Evolutionary conservation across 1,140 invertebrate genomes (phyloP).

Genomic region (Drosophila prosaltans): DNA sequence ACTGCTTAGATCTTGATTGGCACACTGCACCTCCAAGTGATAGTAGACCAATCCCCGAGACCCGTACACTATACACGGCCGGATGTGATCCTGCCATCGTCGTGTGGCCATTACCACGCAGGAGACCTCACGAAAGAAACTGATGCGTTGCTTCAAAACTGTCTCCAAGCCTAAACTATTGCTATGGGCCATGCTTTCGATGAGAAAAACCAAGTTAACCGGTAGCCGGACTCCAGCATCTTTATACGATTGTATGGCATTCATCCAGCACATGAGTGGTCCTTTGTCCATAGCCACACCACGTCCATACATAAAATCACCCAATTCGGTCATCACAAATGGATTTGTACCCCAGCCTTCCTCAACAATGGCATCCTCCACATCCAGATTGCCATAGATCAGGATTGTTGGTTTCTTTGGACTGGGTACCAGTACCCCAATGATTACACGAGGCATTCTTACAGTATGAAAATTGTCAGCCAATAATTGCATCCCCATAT

Average conservation of each 20-base stretch:
- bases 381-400: slow-evolving; percentile 98
- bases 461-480: slow-evolving; percentile 14
- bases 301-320: slow-evolving; percentile 95
- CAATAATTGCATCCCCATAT: slow-evolving; percentile 41
- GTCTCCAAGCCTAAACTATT: slow-evolving; percentile 97
- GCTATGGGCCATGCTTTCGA: slow-evolving; percentile 99
- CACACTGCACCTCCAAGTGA: slow-evolving; percentile 93
- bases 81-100: slow-evolving; percentile 97
- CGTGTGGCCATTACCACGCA: slow-evolving; percentile 98
- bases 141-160: slow-evolving; percentile 75
- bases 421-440: slow-evolving; percentile 33
- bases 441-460: slow-evolving; percentile 31
- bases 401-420: slow-evolving; percentile 93
- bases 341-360: slow-evolving; percentile 98
- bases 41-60: slow-evolving; percentile 96
- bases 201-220: slow-evolving; percentile 97
- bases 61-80: slow-evolving; percentile 98
- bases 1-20: slow-evolving; percentile 95
- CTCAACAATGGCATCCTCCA: slow-evolving; percentile 93
- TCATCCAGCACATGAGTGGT: slow-evolving; percentile 94
- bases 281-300: slow-evolving; percentile 98
- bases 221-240: slow-evolving; percentile 89
- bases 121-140: slow-evolving; percentile 92
- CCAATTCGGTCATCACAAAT: slow-evolving; percentile 92
- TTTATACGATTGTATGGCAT: slow-evolving; percentile 95